A percentile compares a stretch with the other conserved stretches of the same genome.
Conservation (phyloP, 2,888 invertebrate genomes). For the Diarsia rubi region DNA sequence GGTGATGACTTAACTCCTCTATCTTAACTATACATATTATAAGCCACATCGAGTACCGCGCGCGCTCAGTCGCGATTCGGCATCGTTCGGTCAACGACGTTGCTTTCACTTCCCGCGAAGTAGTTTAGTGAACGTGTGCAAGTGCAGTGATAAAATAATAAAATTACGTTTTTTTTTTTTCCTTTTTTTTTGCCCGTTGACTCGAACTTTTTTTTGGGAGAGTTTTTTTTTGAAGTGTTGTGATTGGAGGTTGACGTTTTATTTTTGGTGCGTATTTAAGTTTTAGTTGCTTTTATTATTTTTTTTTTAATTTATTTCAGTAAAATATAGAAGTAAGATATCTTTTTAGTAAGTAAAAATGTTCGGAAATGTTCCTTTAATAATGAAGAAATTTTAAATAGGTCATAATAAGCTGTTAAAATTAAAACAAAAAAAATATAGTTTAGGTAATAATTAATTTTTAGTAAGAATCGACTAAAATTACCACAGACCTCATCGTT, state of each 20-base stretch:
- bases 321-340: neutral
- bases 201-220: neutral
- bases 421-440: neutral
- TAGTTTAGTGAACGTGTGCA: constrained; percentile 17
- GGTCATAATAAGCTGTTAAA: neutral
- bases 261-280: constrained; percentile 35
- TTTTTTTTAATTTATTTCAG: neutral
- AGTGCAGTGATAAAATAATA: constrained; percentile 41
- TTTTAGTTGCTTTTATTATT: neutral
- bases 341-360: neutral
- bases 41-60: constrained; percentile 4
- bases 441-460: neutral
- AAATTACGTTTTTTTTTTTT: neutral
- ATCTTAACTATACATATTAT: constrained; percentile 25
- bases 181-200: neutral
- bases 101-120: constrained; percentile 17
- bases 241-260: constrained; percentile 29
- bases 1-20: neutral
- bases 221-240: constrained; percentile 26
- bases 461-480: neutral
- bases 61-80: constrained; percentile 37
- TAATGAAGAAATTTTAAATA: neutral
- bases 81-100: constrained; percentile 27
- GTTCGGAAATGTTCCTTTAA: neutral
- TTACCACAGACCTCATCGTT: neutral